Base-by-base conservation (phyloP, 2,113 vertebrate species). In the Neogale vison region DNA sequence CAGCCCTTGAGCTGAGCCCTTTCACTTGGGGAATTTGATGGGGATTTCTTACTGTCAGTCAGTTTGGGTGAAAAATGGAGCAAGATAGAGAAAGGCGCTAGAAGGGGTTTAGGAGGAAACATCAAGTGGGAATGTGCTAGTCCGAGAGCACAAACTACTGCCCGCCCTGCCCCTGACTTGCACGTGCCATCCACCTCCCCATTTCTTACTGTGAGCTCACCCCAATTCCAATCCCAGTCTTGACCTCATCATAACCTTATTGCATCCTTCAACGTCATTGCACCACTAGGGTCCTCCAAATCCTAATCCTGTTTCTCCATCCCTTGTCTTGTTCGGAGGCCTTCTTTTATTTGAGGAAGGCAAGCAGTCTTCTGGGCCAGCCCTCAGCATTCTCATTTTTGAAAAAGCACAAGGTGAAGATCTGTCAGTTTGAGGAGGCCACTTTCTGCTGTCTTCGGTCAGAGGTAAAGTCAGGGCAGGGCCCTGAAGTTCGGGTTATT, bases 371-470 rank as follows among this genome's bases (percentile, higher is more conserved):
- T 50, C 95, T 92, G 81, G 79, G 93, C 31, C 91, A 42, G 65
- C 45, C 34, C n/a, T 93, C 97, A 50, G 57, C 88, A 6, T 90
- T 97, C 52, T 86, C 90, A 0, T 97, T 95, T 90, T 96, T 93
- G 42, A 97, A 88, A 96, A 97, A 69, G 63, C 95, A 15, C 23
- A 97, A 96, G 12, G 29, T 89, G 72, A 97, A 97, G 81, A 97
- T 97, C 88, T 95, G 59, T 95, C 88, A 92, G n/a, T 98, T 98
- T 89, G 97, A 98, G 74, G 95, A 97, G 87, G 98, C 97, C 65
- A 94, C 95, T 83, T 97, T 98, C 90, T 97, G 95, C 63, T 23
- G 26, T 93, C 96, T 98, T 23, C 95, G 24, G 13, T 97, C 96
- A 86, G 94, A 98, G 97, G 97, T 97, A 45, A 98, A 94, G 29